Evolutionary conservation across 1,140 invertebrate genomes (phyloP).

Genomic region (Drosophila kepulauana): DNA sequence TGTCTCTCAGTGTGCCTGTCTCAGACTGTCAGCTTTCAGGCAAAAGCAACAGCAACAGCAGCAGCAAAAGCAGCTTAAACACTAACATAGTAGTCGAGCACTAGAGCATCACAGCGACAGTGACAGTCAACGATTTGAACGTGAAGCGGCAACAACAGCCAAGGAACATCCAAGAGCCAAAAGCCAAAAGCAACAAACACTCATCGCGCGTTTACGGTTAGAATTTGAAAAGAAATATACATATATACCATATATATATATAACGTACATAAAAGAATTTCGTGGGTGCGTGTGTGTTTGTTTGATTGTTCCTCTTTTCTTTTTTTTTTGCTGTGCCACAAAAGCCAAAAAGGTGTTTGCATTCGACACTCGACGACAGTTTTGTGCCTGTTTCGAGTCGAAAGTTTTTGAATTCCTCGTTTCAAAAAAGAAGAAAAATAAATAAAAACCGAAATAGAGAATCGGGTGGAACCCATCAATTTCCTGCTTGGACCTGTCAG

Average conservation of each 20-base stretch:
- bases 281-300: constrained; percentile 20
- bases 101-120: constrained; percentile 19
- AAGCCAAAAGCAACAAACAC: constrained; percentile 17
- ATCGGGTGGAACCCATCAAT: constrained; percentile 6
- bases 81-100: constrained; percentile 1
- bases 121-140: constrained; percentile 43
- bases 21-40: not conserved
- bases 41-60: constrained; percentile 8
- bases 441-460: too few species aligned
- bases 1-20: not conserved
- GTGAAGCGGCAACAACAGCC: constrained; percentile 27
- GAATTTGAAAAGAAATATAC: constrained; percentile 33
- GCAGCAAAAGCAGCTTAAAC: constrained; percentile 16
- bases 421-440: not conserved
- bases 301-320: constrained; percentile 31
- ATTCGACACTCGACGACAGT: constrained; percentile 4
- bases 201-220: constrained; percentile 37
- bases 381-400: constrained; percentile 4
- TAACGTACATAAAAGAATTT: not conserved
- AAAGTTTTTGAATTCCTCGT: constrained; percentile 31
- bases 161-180: too few species aligned
- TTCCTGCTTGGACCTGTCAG: constrained; percentile 17
- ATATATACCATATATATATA: too few species aligned
- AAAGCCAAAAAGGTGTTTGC: constrained; percentile 34
- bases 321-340: constrained; percentile 42